phyloP scores from a whole-genome alignment of 2,113 vertebrate genomes.

The Eleginops maclovinus region DNA sequence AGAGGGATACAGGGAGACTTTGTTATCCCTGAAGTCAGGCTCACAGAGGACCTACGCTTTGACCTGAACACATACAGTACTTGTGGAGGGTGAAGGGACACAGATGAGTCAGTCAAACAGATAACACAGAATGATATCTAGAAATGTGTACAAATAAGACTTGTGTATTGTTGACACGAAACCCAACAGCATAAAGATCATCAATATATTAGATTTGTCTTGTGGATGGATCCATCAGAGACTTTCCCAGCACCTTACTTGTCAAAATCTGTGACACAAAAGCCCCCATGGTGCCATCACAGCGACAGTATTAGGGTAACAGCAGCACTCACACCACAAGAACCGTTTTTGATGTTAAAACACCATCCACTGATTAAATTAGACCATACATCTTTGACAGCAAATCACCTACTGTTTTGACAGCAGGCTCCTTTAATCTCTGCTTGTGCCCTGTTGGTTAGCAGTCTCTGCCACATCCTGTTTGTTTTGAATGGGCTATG shows the following conservation, averaged over 20 bases:
- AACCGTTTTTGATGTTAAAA: slow-evolving; percentile 20
- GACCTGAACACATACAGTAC: slow-evolving; percentile 18
- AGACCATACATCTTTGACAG: slow-evolving; percentile 30
- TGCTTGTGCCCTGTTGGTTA: slow-evolving; percentile 7
- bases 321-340: not conserved
- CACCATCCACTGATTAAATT: slow-evolving; percentile 37
- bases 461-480: not conserved
- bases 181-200: not conserved
- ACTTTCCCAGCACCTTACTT: not conserved
- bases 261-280: not conserved
- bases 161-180: not conserved
- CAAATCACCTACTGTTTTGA: slow-evolving; percentile 47
- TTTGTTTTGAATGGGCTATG: slow-evolving; percentile 1
- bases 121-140: not conserved
- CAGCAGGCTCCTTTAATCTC: slow-evolving; percentile 37
- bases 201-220: not conserved
- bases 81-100: slow-evolving; percentile 1
- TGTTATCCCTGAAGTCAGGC: slow-evolving; percentile 34
- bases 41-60: slow-evolving; percentile 36
- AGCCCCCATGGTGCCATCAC: not conserved
- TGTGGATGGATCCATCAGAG: not conserved
- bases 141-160: not conserved
- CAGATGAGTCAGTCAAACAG: not conserved
- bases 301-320: slow-evolving; percentile 1
- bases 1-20: slow-evolving; percentile 7